Percentiles rank a stretch among this genome's conserved stretches.
phyloP scores from a whole-genome alignment of 37 sponge, comb jelly and placozoan genomes.

The Petrosia ficiformis region DNA sequence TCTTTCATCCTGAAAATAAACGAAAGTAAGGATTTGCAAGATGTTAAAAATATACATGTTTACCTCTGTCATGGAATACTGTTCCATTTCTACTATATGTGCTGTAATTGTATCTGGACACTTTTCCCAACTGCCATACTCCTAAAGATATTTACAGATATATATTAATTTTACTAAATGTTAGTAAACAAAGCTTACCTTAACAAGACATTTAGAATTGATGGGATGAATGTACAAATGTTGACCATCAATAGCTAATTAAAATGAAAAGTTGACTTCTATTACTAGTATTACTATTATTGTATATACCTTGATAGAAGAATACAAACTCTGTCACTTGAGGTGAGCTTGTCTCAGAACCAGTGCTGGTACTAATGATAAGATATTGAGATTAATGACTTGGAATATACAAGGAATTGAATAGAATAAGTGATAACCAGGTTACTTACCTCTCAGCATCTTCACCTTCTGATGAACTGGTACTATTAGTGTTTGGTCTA shows the following conservation, averaged over 20 bases:
- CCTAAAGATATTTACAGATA: conserved; percentile 45
- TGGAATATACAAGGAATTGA: no score
- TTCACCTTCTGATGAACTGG: no score
- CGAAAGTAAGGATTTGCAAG: background rate
- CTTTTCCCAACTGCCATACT: conserved; percentile 66
- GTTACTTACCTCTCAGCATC: no score
- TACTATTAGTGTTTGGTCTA: no score
- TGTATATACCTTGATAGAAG: no score
- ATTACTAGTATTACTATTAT: no score
- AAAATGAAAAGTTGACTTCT: background rate
- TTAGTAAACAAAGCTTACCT: conserved; percentile 40
- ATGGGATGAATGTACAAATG: conserved; percentile 87
- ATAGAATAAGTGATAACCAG: no score
- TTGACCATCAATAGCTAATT: conserved; percentile 85
- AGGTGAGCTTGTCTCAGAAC: no score
- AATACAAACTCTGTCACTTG: no score
- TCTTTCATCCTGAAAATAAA: conserved; percentile 46
- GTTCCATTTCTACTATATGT: conserved; percentile 77
- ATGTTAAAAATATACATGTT: background rate
- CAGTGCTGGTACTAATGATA: no score
- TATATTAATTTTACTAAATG: background rate
- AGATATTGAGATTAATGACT: no score
- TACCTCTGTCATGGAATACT: conserved; percentile 68
- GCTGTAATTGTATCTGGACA: conserved; percentile 62
- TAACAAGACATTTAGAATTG: conserved; percentile 66